Base-by-base conservation (phyloP, 2,888 invertebrate species). In the Pemphredon lugubris region DNA sequence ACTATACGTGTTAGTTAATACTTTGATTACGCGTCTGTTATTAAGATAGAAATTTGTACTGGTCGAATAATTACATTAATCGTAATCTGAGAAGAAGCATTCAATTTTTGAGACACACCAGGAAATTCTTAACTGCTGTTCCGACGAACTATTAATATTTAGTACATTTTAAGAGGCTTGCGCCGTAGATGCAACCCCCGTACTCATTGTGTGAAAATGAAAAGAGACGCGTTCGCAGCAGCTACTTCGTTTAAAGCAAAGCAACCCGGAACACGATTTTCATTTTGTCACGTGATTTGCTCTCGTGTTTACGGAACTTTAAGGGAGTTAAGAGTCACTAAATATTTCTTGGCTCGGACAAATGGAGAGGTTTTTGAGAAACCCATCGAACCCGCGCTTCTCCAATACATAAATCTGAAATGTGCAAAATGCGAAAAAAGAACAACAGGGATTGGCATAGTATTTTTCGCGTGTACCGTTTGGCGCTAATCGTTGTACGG, bases 61-160 rank as follows among this genome's bases (percentile, higher is more conserved):
- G n/a, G n/a, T n/a, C n/a, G n/a, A n/a, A n/a, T n/a, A n/a, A n/a
- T n/a, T n/a, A n/a, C n/a, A n/a, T n/a, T n/a, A n/a, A n/a, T n/a
- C n/a, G n/a, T n/a, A n/a, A n/a, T n/a, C n/a, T n/a, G n/a, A n/a
- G n/a, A n/a, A n/a, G n/a, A n/a, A n/a, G n/a, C n/a, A n/a, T n/a
- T n/a, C n/a, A n/a, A n/a, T n/a, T n/a, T n/a, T n/a, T n/a, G n/a
- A n/a, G n/a, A n/a, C n/a, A n/a, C n/a, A n/a, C n/a, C n/a, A 37
- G 23, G 20, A 9, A 13, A 21, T 30, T 34, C 20, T 20, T 32
- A 11, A 13, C 13, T 4, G 23, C 26, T 48, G 23, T 51, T 40
- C 6, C 37, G 21, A 50, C 34, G 60, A 60, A 23, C 58, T 55
- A 71, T 68, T 71, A 71, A 68, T 71, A 71, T 66, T 66, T 66